Evolutionary conservation across 2,888 invertebrate genomes (phyloP).

Genomic region (Alviniconcha strummeri): DNA sequence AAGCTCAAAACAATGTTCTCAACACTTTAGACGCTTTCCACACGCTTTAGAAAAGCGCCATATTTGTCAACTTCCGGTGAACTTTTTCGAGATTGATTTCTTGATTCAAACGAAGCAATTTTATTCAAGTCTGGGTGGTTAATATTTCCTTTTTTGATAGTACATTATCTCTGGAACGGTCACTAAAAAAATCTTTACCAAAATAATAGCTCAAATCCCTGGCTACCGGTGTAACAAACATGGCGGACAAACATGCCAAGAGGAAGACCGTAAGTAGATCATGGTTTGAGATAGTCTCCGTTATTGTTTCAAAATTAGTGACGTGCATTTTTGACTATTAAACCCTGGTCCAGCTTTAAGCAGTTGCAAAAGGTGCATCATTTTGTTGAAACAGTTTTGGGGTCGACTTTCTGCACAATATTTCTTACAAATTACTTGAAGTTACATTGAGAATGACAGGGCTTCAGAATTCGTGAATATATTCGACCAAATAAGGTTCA

Average conservation of each 20-base stretch:
- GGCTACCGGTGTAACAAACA: slow-evolving; percentile 38
- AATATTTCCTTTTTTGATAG: neutral
- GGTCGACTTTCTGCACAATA: too few species aligned
- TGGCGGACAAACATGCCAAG: slow-evolving; percentile 35
- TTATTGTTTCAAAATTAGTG: neutral
- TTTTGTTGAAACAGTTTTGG: too few species aligned
- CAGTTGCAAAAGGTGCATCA: too few species aligned
- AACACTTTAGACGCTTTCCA: neutral
- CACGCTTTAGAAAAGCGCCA: slow-evolving; percentile 12
- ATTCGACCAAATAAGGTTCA: too few species aligned
- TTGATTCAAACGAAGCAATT: neutral
- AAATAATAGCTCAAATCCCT: slow-evolving; percentile 30
- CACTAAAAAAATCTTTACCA: neutral
- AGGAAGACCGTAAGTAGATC: slow-evolving; percentile 13
- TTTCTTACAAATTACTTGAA: too few species aligned
- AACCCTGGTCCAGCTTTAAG: too few species aligned
- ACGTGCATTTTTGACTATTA: too few species aligned
- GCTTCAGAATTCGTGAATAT: too few species aligned
- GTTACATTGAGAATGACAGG: too few species aligned
- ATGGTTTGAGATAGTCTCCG: neutral
- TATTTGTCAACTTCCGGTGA: slow-evolving; percentile 23
- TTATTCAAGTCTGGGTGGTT: neutral
- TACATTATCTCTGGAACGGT: neutral
- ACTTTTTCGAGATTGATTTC: neutral
- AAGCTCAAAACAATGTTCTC: too few species aligned